These are phyloP conservation scores for Nebria ingens DNA, from an alignment of 1,140 invertebrate species.

Conservation along the genomic window DNA sequence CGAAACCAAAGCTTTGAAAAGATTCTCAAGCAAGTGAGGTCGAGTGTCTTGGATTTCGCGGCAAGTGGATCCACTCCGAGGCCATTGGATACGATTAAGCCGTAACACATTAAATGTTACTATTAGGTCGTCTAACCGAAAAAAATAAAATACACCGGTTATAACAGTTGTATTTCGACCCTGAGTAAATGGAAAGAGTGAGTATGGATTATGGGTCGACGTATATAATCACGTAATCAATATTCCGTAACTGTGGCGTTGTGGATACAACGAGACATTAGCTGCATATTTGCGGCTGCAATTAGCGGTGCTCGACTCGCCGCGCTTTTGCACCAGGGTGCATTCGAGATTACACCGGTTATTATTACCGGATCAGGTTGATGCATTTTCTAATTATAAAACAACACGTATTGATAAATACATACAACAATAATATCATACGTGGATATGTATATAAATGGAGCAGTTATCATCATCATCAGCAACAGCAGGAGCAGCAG, in stretches of 20 bases:
- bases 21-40: too few species aligned
- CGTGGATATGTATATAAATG: background rate
- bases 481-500: background rate
- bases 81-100: too few species aligned
- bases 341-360: background rate
- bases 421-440: background rate
- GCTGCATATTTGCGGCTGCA: background rate
- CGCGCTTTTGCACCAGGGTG: background rate
- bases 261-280: background rate
- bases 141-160: too few species aligned
- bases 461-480: background rate
- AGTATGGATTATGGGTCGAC: too few species aligned
- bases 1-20: too few species aligned
- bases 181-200: too few species aligned
- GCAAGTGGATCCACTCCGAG: too few species aligned
- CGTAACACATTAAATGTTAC: too few species aligned
- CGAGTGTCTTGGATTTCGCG: too few species aligned
- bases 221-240: background rate
- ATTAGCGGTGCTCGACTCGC: background rate
- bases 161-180: too few species aligned
- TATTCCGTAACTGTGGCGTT: background rate
- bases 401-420: background rate
- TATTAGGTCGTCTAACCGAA: too few species aligned
- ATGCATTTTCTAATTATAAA: conserved; percentile 6
- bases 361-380: background rate